phyloP scores from a whole-genome alignment of 64 coral and sea anemone genomes.

The Dendronephthya gigantea region DNA sequence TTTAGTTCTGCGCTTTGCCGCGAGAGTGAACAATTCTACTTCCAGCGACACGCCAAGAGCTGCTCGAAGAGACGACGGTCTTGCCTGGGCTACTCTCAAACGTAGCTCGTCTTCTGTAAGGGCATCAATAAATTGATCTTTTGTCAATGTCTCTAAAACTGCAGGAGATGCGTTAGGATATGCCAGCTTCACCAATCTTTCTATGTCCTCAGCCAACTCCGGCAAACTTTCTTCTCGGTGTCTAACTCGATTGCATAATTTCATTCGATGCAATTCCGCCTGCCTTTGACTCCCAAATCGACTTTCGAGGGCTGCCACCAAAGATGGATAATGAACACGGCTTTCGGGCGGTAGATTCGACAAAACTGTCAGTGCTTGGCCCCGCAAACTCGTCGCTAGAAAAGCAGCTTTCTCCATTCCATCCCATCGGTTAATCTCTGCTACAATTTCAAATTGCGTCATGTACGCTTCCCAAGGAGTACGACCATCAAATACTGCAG shows the following conservation, averaged over 20 bases:
- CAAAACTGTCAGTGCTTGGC: conserved; percentile 20
- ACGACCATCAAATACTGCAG: background rate
- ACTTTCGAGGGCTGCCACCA: background rate
- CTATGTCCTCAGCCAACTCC: conserved; percentile 39
- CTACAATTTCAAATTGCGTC: conserved; percentile 46
- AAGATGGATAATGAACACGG: background rate
- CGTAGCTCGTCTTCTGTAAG: conserved; percentile 2
- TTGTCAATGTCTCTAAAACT: conserved; percentile 21
- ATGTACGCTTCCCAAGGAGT: conserved; percentile 35
- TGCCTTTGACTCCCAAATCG: conserved; percentile 25
- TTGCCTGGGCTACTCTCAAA: conserved; percentile 14
- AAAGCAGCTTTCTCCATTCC: no score
- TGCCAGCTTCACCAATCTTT: conserved; percentile 3
- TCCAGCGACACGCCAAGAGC: no score
- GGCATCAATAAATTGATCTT: conserved; percentile 24
- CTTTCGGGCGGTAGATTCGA: conserved; percentile 7
- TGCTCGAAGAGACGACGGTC: conserved; percentile 8
- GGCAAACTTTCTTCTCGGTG: conserved; percentile 8
- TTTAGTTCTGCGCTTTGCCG: conserved; percentile 10
- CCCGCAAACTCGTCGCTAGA: no score
- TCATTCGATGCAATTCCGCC: conserved; percentile 9
- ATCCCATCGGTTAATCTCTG: no score
- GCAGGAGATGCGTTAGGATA: conserved; percentile 20
- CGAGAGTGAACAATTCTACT: conserved; percentile 19
- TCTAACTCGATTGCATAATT: conserved; percentile 19